These are phyloP conservation scores for Smittia aterrima DNA, from an alignment of 2,888 invertebrate species.

Conservation along the genomic window DNA sequence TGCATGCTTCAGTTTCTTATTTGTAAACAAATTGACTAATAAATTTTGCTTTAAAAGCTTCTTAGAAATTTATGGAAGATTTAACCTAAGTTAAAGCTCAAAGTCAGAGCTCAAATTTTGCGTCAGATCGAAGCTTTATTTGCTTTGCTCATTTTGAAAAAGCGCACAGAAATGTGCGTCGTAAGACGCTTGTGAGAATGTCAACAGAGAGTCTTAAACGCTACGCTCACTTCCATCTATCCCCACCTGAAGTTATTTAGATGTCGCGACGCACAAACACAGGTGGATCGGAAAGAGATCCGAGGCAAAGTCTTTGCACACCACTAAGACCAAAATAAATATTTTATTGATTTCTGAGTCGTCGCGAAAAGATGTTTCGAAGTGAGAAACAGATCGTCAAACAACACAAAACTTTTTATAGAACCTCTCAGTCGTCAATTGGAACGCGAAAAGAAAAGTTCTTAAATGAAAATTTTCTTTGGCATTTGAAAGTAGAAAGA, in stretches of 20 bases:
- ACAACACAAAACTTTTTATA: constrained; percentile 26
- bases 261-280: neutral
- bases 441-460: constrained; percentile 31
- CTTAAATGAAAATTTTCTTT: constrained; percentile 27
- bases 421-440: constrained; percentile 40
- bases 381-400: neutral
- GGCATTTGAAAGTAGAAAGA: neutral
- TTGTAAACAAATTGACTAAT: neutral
- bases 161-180: constrained; percentile 16
- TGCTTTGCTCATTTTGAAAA: neutral
- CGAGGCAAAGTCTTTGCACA: neutral
- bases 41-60: neutral
- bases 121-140: neutral
- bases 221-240: neutral
- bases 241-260: constrained; percentile 7
- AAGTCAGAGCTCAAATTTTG: neutral
- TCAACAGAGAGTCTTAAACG: constrained; percentile 8
- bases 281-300: neutral
- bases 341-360: constrained; percentile 24
- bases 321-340: neutral
- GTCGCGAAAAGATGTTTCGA: neutral
- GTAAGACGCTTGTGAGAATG: neutral
- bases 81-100: neutral
- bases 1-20: neutral
- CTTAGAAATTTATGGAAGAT: neutral